These are phyloP conservation scores for Cygnus buccinator DNA, from an alignment of 2,113 vertebrate genomes.

Conservation along the genomic window DNA sequence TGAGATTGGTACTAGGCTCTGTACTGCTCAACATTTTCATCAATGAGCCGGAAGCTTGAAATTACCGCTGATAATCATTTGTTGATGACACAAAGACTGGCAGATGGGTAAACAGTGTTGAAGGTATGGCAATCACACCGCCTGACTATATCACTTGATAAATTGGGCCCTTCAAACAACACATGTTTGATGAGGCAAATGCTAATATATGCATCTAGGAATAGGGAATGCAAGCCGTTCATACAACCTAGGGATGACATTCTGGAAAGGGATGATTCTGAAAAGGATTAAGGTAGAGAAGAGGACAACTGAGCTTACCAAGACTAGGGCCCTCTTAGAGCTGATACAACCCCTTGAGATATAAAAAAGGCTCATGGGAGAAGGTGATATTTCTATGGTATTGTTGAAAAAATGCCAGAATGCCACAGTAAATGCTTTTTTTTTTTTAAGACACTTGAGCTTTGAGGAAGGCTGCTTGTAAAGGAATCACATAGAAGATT, in stretches of 20 bases:
- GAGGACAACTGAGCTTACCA: not conserved
- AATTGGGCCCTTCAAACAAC: conserved; percentile 26
- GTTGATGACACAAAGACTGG: conserved; percentile 55
- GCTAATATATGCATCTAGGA: not conserved
- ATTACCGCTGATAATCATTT: conserved; percentile 5
- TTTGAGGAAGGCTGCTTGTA: not conserved
- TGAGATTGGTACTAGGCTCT: not conserved
- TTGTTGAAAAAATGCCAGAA: not conserved
- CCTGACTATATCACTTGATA: conserved; percentile 17
- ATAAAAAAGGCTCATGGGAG: not conserved
- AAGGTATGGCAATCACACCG: not conserved
- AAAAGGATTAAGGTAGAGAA: not conserved
- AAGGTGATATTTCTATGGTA: not conserved
- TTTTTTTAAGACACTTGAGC: not conserved
- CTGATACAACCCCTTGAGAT: not conserved
- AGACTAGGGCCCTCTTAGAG: not conserved
- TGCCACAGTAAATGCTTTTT: not conserved
- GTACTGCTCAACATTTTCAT: not conserved
- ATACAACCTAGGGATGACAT: not conserved
- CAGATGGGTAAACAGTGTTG: conserved; percentile 3
- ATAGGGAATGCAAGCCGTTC: not conserved
- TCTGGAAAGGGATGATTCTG: not conserved
- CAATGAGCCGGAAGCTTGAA: not conserved
- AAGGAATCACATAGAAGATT: not conserved
- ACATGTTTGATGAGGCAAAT: conserved; percentile 11